phyloP scores from a whole-genome alignment of 2,888 invertebrate species.

The Smittia sp. region DNA sequence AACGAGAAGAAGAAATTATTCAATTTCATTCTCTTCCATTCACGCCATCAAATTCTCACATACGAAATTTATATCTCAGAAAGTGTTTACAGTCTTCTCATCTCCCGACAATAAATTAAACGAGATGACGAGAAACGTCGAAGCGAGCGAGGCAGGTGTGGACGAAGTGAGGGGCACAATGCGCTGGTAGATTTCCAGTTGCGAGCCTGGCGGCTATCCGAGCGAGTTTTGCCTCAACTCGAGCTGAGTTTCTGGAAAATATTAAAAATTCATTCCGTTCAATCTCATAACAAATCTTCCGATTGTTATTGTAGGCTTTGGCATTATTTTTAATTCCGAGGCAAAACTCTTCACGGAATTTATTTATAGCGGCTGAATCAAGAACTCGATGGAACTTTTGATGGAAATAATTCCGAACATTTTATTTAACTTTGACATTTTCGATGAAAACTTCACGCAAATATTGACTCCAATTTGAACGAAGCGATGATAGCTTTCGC shows the following conservation, averaged over 20 bases:
- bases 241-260: background rate
- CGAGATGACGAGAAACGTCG: constrained; percentile 18
- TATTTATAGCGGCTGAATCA: background rate
- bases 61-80: background rate
- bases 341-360: background rate
- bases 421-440: no score
- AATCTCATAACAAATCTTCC: background rate
- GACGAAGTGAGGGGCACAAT: background rate
- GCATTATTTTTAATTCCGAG: no score
- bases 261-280: background rate
- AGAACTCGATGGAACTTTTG: no score
- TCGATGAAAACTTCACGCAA: constrained; percentile 20
- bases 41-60: background rate
- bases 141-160: background rate
- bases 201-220: no score
- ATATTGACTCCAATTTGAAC: constrained; percentile 6
- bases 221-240: no score
- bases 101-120: constrained; percentile 19
- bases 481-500: no score
- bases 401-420: no score
- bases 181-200: no score
- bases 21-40: background rate
- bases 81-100: background rate
- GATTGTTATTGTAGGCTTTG: background rate
- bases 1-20: background rate